phyloP scores from a whole-genome alignment of 2,888 invertebrate species.

The Drepana falcataria region DNA sequence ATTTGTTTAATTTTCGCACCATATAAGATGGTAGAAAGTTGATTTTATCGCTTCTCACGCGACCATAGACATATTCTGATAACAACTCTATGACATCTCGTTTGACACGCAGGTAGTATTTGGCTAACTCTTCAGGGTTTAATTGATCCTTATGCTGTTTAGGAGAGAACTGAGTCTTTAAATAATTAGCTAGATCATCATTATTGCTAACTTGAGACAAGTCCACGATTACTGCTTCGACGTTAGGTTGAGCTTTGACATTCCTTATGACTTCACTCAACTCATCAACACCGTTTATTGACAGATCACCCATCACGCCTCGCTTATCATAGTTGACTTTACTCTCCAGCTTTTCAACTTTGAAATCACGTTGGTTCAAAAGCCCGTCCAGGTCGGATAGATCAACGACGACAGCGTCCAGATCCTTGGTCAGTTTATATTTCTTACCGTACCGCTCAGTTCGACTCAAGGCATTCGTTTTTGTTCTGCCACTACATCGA shows the following conservation, averaged over 20 bases:
- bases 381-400: slow-evolving; percentile 20
- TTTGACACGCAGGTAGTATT: slow-evolving; percentile 6
- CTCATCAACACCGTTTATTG: not conserved
- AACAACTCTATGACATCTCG: not conserved
- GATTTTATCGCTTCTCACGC: not conserved
- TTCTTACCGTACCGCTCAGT: slow-evolving; percentile 17
- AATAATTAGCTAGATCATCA: slow-evolving; percentile 6
- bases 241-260: not conserved
- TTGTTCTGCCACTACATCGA: slow-evolving; percentile 5
- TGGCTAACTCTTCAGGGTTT: slow-evolving; percentile 9
- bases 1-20: not conserved
- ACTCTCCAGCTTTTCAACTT: not conserved
- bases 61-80: not conserved
- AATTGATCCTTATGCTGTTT: not conserved
- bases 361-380: slow-evolving; percentile 6
- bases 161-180: not conserved
- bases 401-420: slow-evolving; percentile 38
- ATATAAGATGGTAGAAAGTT: not conserved
- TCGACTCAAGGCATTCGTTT: slow-evolving; percentile 4
- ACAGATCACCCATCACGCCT: not conserved
- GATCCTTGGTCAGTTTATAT: slow-evolving; percentile 27
- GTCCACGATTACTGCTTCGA: slow-evolving; percentile 3
- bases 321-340: not conserved
- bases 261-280: slow-evolving; percentile 2
- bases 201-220: slow-evolving; percentile 16